phyloP scores from a whole-genome alignment of 64 coral and sea anemone genomes.

The Platygyra sinensis region DNA sequence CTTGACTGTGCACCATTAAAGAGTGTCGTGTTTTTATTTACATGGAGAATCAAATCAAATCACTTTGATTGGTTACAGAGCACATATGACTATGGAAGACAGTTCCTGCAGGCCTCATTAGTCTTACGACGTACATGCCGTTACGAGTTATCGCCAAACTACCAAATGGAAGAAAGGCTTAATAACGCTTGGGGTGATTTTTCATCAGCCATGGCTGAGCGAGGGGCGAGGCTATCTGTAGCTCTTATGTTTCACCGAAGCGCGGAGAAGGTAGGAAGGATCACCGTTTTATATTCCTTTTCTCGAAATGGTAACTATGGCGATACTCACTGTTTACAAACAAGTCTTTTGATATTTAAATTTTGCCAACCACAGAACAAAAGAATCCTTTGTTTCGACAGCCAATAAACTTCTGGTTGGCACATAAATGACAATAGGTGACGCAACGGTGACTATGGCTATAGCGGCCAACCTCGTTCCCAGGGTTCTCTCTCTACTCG shows the following conservation, averaged over 20 bases:
- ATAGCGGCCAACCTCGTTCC: too few relatives aligned
- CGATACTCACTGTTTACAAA: too few relatives aligned
- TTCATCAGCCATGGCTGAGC: conserved; percentile 79
- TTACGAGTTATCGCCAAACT: conserved; percentile 83
- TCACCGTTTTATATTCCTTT: too few relatives aligned
- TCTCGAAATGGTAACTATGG: too few relatives aligned
- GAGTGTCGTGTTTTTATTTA: not conserved
- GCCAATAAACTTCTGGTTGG: too few relatives aligned
- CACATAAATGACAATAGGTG: too few relatives aligned
- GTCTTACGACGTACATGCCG: conserved; percentile 92
- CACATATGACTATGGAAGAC: conserved; percentile 91
- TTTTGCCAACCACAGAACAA: too few relatives aligned
- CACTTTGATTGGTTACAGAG: conserved; percentile 45
- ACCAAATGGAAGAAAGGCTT: conserved; percentile 82
- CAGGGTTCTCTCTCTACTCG: too few relatives aligned
- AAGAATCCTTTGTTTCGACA: too few relatives aligned
- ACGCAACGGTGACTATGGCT: too few relatives aligned
- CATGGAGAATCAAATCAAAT: not conserved
- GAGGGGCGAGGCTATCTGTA: conserved; percentile 85
- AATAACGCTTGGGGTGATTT: conserved; percentile 82
- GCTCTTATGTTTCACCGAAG: conserved; percentile 98
- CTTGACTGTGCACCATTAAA: too few relatives aligned
- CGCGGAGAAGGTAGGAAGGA: conserved; percentile 72
- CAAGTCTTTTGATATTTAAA: too few relatives aligned
- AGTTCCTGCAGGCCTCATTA: conserved; percentile 87